Conservation (phyloP, 2,888 invertebrate species). For the Leptopterna dolabrata region DNA sequence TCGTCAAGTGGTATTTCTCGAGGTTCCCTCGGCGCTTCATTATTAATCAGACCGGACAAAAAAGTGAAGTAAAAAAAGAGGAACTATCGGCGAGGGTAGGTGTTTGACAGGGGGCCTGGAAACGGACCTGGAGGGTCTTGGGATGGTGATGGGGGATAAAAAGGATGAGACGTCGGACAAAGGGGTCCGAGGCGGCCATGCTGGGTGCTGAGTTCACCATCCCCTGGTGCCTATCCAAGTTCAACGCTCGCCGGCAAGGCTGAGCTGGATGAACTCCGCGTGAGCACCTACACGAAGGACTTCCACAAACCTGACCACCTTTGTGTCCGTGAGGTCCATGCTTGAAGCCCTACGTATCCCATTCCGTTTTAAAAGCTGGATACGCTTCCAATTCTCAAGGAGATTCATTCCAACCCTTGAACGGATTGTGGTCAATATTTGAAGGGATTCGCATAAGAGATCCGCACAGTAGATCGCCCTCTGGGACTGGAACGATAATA, state of each 20-base stretch:
- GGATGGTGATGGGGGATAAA: not conserved
- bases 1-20: not conserved
- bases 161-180: not conserved
- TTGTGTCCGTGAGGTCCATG: too few relatives aligned
- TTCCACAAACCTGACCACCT: not conserved
- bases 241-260: constrained; percentile 45
- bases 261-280: not conserved
- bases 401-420: not conserved
- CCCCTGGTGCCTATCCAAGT: not conserved
- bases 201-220: not conserved
- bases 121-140: not conserved
- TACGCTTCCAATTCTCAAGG: not conserved
- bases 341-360: too few relatives aligned
- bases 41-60: not conserved
- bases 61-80: not conserved
- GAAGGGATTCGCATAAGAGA: too few relatives aligned
- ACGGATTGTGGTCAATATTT: too few relatives aligned
- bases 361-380: not conserved
- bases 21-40: not conserved
- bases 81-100: too few relatives aligned
- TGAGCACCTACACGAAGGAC: not conserved
- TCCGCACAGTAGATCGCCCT: too few relatives aligned
- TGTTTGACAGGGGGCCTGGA: not conserved
- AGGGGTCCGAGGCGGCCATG: not conserved
- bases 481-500: too few relatives aligned